Base-by-base conservation (phyloP, 2,113 vertebrate species). In the Rhea pennata region DNA sequence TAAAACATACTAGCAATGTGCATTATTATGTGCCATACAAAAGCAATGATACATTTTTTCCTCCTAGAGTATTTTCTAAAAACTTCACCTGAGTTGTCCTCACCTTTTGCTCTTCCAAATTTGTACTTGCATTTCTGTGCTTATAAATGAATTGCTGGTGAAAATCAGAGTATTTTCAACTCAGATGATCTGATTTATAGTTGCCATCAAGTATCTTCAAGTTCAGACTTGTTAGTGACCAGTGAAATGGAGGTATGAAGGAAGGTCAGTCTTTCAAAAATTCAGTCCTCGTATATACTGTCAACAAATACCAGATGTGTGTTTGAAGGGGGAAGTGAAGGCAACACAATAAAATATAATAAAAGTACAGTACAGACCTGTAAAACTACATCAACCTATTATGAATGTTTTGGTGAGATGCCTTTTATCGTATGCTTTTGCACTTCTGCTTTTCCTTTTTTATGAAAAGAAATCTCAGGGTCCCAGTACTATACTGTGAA, bases 201-300 rank as follows among this genome's bases (percentile, higher is more conserved):
- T 27, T 91, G 46, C 31, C 71, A 67, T 87, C 33, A 59, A 84
- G 14, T 10, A 82, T 40, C 10, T 14, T 51, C 26, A 73, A 84
- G 56, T 56, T 74, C n/a, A 95, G 36, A 50, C 91, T 96, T 92
- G 78, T 74, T 92, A 83, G 46, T 48, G 78, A 73, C 78, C 59
- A 51, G 23, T 62, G 65, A 85, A 94, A 93, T 59, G 27, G 4
- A 82, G 23, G 70, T 27, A 91, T 69, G 82, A 92, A 82, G 40
- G 46, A 89, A 91, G 46, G 91, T 67, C 40, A 73, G 83, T 82
- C 59, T 87, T 91, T 91, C 80, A 85, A 75, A 93, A 91, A 91
- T 39, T 58, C 36, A 26, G 95, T 87, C 7, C 17, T 82, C 23
- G 26, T 54, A 70, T 67, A 66, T 15, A 15, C 31, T 89, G 48